Evolutionary conservation across 2,888 invertebrate genomes (phyloP).

Genomic region (Physocephala rufipes): DNA sequence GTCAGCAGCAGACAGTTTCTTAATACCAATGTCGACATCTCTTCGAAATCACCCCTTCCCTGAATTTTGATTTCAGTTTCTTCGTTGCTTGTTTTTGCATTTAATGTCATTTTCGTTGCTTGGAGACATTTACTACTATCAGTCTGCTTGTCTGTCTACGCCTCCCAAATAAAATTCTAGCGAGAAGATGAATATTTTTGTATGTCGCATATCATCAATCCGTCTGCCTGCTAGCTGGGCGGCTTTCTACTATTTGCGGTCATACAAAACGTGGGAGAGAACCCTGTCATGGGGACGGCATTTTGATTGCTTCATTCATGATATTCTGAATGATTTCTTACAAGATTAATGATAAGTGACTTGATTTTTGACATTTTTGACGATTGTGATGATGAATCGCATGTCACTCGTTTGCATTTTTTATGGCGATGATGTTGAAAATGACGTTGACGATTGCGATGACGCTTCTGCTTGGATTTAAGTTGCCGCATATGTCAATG

Average conservation of each 20-base stretch:
- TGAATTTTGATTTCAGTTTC: not conserved
- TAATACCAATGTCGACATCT: not conserved
- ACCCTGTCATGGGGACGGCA: constrained; percentile 12
- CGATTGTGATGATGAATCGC: constrained; percentile 3
- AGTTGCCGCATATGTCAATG: too few relatives aligned
- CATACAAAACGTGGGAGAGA: not conserved
- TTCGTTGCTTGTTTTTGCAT: not conserved
- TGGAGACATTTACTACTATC: not conserved
- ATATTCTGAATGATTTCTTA: constrained; percentile 31
- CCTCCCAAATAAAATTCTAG: too few relatives aligned
- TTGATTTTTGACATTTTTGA: not conserved
- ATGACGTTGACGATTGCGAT: not conserved
- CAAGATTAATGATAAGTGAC: constrained; percentile 25
- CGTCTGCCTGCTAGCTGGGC: not conserved
- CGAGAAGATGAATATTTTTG: not conserved
- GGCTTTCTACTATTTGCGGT: not conserved
- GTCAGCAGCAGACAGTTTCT: not conserved
- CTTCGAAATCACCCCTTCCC: not conserved
- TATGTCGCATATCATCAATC: constrained; percentile 5
- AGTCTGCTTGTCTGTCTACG: too few relatives aligned
- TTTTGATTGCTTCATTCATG: constrained; percentile 30
- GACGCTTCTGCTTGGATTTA: too few relatives aligned
- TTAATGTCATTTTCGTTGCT: not conserved
- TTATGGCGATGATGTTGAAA: too few relatives aligned
- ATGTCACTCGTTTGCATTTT: too few relatives aligned